These are phyloP conservation scores for Aphelinus atriplicis DNA, from an alignment of 1,140 invertebrate genomes.

Conservation along the genomic window DNA sequence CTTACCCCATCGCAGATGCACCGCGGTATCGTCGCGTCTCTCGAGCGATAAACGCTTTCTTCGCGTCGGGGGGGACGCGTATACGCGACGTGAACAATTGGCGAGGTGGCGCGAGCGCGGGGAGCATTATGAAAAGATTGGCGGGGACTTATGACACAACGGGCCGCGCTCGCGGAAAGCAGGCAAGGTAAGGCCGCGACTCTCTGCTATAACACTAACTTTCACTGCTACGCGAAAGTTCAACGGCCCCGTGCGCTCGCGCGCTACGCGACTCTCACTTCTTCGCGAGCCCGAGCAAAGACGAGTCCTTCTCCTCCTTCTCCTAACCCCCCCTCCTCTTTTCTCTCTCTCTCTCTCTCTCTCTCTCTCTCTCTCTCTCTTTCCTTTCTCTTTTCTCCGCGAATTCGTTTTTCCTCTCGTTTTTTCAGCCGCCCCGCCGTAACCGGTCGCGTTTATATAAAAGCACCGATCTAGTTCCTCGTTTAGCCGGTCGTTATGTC, in stretches of 20 bases:
- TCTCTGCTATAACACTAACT: slow-evolving; percentile 66
- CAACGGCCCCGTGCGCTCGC: slow-evolving; percentile 58
- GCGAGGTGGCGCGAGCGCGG: background rate
- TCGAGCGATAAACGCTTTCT: too few species aligned
- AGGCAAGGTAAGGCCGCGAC: slow-evolving; percentile 64
- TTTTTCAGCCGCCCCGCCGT: background rate
- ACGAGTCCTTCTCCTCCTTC: too few species aligned
- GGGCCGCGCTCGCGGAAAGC: slow-evolving; percentile 30
- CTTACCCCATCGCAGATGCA: too few species aligned
- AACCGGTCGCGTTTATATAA: slow-evolving; percentile 19
- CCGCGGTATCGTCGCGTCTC: too few species aligned
- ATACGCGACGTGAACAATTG: too few species aligned
- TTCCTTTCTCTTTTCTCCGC: slow-evolving; percentile 37
- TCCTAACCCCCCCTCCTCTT: slow-evolving; percentile 13
- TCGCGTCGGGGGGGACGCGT: too few species aligned
- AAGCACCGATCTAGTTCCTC: slow-evolving; percentile 4
- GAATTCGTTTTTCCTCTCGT: background rate
- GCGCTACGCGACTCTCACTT: slow-evolving; percentile 52
- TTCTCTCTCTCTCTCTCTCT: slow-evolving; percentile 26
- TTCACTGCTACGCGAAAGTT: slow-evolving; percentile 63
- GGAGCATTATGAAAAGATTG: background rate
- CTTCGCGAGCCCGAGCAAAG: slow-evolving; percentile 28
- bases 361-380: slow-evolving; percentile 31
- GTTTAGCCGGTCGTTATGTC: background rate
- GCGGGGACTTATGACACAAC: slow-evolving; percentile 63